Conservation (phyloP, 2,888 invertebrate species). For the Tetanocera ferruginea region DNA sequence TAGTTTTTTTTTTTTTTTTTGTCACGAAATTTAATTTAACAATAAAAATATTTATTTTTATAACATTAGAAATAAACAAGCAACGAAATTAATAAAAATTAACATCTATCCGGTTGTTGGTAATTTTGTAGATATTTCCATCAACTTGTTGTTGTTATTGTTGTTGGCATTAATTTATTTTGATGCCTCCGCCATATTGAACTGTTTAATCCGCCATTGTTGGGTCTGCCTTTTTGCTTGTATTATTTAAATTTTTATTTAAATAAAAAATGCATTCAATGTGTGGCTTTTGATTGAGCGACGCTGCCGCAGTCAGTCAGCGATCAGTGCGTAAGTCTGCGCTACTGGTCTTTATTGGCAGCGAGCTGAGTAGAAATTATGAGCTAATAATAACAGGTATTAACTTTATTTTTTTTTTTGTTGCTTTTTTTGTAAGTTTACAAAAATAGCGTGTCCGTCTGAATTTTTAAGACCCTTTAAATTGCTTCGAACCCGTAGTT, state of each 20-base stretch:
- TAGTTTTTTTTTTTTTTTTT: too few relatives aligned
- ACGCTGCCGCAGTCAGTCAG: not conserved
- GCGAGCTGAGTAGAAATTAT: conserved; percentile 31
- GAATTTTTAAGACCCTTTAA: too few relatives aligned
- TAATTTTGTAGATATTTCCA: too few relatives aligned
- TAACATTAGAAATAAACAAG: not conserved
- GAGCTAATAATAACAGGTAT: conserved; percentile 22
- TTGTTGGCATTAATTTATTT: not conserved
- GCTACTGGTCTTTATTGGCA: conserved; percentile 34
- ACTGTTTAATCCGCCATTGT: not conserved
- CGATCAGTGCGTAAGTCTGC: not conserved
- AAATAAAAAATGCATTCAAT: conserved; percentile 17
- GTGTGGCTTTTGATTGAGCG: not conserved
- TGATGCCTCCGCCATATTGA: not conserved
- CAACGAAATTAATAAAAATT: conserved; percentile 11
- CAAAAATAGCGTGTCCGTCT: too few relatives aligned
- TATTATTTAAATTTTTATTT: not conserved
- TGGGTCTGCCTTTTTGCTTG: not conserved
- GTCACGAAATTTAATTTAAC: too few relatives aligned
- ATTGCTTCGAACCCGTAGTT: too few relatives aligned
- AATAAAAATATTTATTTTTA: too few relatives aligned
- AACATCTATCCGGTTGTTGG: not conserved
- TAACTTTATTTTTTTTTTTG: not conserved
- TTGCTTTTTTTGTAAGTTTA: too few relatives aligned
- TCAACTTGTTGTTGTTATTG: not conserved